Evolutionary conservation across 2,888 invertebrate species (phyloP).

Genomic region (Drosophila tanythrix): DNA sequence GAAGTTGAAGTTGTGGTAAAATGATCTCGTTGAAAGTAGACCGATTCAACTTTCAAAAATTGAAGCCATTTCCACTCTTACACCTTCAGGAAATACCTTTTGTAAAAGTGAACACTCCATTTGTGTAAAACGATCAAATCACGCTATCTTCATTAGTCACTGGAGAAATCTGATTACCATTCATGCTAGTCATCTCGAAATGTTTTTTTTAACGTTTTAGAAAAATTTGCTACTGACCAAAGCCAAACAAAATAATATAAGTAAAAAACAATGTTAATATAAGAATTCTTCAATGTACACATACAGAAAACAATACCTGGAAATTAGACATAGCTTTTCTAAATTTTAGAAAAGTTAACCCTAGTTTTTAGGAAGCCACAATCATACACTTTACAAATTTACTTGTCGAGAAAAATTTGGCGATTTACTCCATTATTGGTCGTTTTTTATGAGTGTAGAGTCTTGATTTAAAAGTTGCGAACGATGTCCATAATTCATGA

Average conservation of each 20-base stretch:
- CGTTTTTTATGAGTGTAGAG: background rate
- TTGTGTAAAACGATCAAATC: background rate
- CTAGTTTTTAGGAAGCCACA: background rate
- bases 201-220: background rate
- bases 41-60: background rate
- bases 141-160: background rate
- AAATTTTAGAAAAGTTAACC: background rate
- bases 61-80: background rate
- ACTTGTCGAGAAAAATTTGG: background rate
- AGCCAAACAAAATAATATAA: background rate
- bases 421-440: background rate
- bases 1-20: background rate
- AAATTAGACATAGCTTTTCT: background rate
- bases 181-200: background rate
- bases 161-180: background rate
- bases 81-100: background rate
- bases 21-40: background rate
- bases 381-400: background rate
- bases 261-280: background rate
- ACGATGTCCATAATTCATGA: too few relatives aligned
- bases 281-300: background rate
- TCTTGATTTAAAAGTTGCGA: background rate
- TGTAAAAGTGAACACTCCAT: background rate
- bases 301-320: background rate
- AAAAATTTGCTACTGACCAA: background rate